Evolutionary conservation across 2,113 vertebrate species (phyloP).

Genomic region (Pygathrix nemaeus): DNA sequence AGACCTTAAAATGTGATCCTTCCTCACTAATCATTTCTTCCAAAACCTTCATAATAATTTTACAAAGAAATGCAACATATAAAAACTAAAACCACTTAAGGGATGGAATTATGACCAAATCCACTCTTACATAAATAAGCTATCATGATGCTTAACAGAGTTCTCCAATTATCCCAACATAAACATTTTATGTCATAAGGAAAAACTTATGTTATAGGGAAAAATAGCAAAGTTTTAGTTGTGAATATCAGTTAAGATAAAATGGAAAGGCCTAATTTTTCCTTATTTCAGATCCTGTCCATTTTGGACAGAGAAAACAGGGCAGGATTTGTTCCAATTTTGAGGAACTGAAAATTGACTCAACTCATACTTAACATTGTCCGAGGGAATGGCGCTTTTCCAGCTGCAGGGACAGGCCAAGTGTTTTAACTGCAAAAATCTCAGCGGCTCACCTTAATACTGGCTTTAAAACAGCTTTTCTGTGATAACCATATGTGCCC

Average conservation of each 20-base stretch:
- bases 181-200: background rate
- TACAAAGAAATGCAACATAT: background rate
- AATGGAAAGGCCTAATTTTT: background rate
- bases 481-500: conserved; percentile 27
- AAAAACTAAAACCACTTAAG: background rate
- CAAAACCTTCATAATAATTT: background rate
- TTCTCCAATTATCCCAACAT: background rate
- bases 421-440: conserved; percentile 33
- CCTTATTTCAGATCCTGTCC: background rate
- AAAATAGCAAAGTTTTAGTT: background rate
- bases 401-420: background rate
- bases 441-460: conserved; percentile 66
- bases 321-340: background rate
- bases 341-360: background rate
- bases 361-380: background rate
- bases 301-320: background rate
- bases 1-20: background rate
- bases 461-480: conserved; percentile 43
- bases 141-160: background rate
- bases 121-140: background rate
- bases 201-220: background rate
- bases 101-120: background rate
- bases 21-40: background rate
- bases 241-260: background rate
- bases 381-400: background rate